Conservation (phyloP, 2,888 invertebrate genomes). For the Cephus rjabovi region DNA sequence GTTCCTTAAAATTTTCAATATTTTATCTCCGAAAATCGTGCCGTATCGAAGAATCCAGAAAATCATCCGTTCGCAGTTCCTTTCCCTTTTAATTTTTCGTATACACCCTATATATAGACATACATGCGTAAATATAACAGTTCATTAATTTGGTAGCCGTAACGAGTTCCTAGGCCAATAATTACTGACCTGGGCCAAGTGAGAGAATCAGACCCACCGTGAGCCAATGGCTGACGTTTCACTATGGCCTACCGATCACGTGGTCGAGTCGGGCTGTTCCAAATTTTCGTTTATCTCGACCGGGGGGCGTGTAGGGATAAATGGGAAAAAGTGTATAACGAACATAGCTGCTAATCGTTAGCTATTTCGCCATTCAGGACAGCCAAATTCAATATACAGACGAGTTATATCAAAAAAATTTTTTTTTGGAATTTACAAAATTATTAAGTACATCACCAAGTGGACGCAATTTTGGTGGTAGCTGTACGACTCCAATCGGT, state of each 20-base stretch:
- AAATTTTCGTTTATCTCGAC: constrained; percentile 1
- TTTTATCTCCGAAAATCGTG: neutral
- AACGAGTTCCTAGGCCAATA: constrained; percentile 25
- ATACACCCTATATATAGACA: neutral
- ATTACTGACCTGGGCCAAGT: constrained; percentile 39
- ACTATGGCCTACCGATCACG: neutral
- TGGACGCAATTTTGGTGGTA: constrained; percentile 30
- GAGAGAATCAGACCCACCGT: neutral
- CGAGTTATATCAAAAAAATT: neutral
- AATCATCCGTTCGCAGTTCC: neutral
- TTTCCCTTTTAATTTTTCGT: neutral
- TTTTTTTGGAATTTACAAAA: neutral
- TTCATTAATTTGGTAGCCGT: constrained; percentile 29
- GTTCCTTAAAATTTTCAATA: neutral
- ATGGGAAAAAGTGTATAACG: neutral
- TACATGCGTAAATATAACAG: constrained; percentile 1
- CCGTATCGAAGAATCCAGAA: too few relatives aligned
- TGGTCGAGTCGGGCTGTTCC: neutral
- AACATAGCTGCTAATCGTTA: neutral
- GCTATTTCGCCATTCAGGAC: neutral
- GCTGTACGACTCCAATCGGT: constrained; percentile 38
- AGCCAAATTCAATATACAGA: neutral
- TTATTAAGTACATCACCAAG: neutral
- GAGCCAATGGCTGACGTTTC: neutral
- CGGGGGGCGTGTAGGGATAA: constrained; percentile 1